Evolutionary conservation across 2,113 vertebrate genomes (phyloP), one percentile per base, ranked within the genome.

Genomic region (Canis aureus): DNA sequence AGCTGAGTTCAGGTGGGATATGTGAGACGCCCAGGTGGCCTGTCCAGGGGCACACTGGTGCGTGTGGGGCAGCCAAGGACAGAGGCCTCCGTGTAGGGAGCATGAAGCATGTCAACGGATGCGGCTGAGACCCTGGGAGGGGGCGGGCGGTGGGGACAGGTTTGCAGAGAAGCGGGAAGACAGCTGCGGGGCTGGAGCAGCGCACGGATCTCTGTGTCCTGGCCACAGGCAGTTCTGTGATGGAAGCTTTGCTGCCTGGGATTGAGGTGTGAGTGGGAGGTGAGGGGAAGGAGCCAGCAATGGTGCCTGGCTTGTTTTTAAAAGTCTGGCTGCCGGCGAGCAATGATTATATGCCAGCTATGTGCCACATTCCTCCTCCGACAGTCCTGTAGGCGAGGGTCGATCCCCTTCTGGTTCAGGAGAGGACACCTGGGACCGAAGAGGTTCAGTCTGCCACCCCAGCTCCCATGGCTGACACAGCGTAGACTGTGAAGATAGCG

Each of bases 51-150:
- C 32, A 9, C 20, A 11, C 11, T 0, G 0, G 13, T 15, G 13
- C 35, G 15, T 38, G 35, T 10, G 15, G 66, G 27, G 62, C 67
- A 17, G 74, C 59, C 11, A 0, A 32, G 43, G 23, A 6, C 9
- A 57, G 60, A 15, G 4, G n/a, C 35, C 16, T 90, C 5, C 27
- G 7, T 13, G 0, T 3, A 25, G 9, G 57, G 11, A n/a, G 22
- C n/a, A 15, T 20, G 2, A 13, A 62, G 29, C 4, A 0, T 0
- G 0, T 22, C 5, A 8, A 8, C 2, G 0, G 19, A 7, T 2
- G 79, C 23, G 16, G 2, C 25, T 0, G 1, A 51, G 89, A 55
- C 69, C 83, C n/a, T 6, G 25, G 64, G 57, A 60, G 29, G 62
- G 59, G 53, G 3, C 2, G 25, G 84, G 49, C 13, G 0, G 5